Conservation (phyloP, 37 sponge, comb jelly and placozoan genomes). For the Dysidea cf. avara region DNA sequence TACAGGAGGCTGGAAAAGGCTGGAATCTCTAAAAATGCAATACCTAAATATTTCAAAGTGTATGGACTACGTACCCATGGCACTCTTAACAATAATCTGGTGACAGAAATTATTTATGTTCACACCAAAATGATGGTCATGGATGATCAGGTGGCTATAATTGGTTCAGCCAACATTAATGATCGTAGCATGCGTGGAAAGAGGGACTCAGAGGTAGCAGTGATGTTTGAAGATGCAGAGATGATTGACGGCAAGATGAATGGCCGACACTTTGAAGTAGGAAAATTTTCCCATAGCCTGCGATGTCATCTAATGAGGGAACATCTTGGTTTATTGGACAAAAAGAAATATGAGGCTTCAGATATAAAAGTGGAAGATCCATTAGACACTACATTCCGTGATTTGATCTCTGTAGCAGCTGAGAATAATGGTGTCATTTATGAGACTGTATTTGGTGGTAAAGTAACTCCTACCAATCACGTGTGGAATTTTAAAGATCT, state of each 20-base stretch:
- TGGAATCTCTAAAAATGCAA: not conserved
- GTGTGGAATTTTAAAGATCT: slow-evolving; percentile 3
- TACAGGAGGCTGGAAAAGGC: not conserved
- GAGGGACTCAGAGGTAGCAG: slow-evolving; percentile 56
- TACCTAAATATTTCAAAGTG: slow-evolving; percentile 1
- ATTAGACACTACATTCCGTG: not conserved
- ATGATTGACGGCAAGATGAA: slow-evolving; percentile 44
- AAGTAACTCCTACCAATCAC: slow-evolving; percentile 3
- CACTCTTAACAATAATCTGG: not conserved
- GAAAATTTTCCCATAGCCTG: slow-evolving; percentile 45
- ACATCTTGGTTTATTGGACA: too few species aligned
- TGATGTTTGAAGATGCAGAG: slow-evolving; percentile 37
- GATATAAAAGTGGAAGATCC: slow-evolving; percentile 2
- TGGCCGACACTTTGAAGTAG: slow-evolving; percentile 31
- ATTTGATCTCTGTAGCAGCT: not conserved
- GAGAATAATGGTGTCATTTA: not conserved
- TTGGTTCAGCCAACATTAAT: slow-evolving; percentile 75
- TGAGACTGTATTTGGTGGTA: slow-evolving; percentile 22
- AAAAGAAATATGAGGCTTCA: not conserved
- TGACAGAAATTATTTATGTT: slow-evolving; percentile 47
- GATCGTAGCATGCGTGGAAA: slow-evolving; percentile 61
- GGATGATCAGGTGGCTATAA: slow-evolving; percentile 49
- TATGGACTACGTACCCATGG: slow-evolving; percentile 13
- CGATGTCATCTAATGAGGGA: slow-evolving; percentile 45
- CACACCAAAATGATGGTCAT: slow-evolving; percentile 60